These are phyloP conservation scores for Sinohyriopsis cumingii DNA, from an alignment of 2,888 invertebrate genomes.

Conservation along the genomic window DNA sequence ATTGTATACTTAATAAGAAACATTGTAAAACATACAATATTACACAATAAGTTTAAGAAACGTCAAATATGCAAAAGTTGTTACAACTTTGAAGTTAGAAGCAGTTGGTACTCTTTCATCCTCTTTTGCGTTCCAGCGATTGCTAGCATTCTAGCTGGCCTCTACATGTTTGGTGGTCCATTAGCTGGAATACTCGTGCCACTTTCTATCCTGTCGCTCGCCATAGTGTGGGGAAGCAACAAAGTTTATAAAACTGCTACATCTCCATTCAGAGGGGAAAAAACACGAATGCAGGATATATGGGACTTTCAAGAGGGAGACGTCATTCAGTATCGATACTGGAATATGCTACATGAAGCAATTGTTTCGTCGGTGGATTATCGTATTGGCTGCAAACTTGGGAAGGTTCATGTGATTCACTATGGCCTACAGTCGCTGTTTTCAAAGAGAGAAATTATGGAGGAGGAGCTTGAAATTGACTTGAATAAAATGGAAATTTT, in stretches of 20 bases:
- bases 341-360: constrained; percentile 11
- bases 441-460: constrained; percentile 10
- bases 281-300: constrained; percentile 6
- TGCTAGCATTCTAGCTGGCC: constrained; percentile 10
- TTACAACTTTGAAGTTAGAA: constrained; percentile 8
- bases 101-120: constrained; percentile 15
- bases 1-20: too few species aligned
- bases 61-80: constrained; percentile 15
- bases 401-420: constrained; percentile 14
- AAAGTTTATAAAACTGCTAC: constrained; percentile 7
- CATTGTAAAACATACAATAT: too few species aligned
- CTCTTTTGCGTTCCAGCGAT: constrained; percentile 13
- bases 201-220: constrained; percentile 9
- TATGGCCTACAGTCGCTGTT: constrained; percentile 10
- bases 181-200: constrained; percentile 7
- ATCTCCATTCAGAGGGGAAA: constrained; percentile 17
- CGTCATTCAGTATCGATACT: constrained; percentile 14
- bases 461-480: constrained; percentile 12
- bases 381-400: constrained; percentile 5
- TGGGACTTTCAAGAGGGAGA: constrained; percentile 12
- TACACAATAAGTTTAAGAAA: too few species aligned
- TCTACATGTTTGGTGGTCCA: constrained; percentile 13
- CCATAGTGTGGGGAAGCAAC: constrained; percentile 8
- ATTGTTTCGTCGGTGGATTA: constrained; percentile 10
- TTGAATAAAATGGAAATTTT: constrained; percentile 3